These are phyloP conservation scores for Athrips mouffetella DNA, from an alignment of 2,888 invertebrate genomes.

Conservation along the genomic window DNA sequence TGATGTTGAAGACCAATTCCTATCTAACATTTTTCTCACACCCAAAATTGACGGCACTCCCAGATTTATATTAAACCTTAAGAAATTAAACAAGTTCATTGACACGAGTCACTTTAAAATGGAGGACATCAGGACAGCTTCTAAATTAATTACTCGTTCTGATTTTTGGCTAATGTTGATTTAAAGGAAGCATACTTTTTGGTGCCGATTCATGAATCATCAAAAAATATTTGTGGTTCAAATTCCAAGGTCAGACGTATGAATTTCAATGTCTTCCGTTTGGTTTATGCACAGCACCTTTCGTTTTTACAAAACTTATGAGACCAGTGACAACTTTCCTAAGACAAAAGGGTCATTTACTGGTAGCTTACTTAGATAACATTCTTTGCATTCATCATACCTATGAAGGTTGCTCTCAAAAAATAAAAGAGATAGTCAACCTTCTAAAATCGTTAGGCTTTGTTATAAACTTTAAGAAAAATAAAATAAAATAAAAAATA, in stretches of 20 bases:
- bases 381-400: constrained; percentile 9
- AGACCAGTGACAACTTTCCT: constrained; percentile 15
- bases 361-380: constrained; percentile 17
- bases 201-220: not conserved
- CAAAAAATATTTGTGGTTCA: constrained; percentile 5
- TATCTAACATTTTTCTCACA: constrained; percentile 10
- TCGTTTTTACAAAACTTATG: constrained; percentile 19
- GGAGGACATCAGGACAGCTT: constrained; percentile 16
- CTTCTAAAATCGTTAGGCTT: constrained; percentile 13
- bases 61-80: constrained; percentile 18
- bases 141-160: constrained; percentile 2
- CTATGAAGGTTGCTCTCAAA: not conserved
- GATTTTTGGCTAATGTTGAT: constrained; percentile 15
- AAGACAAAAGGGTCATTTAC: constrained; percentile 7
- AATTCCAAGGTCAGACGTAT: constrained; percentile 1
- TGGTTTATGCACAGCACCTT: constrained; percentile 15
- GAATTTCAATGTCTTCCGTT: constrained; percentile 19
- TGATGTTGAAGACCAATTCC: not conserved
- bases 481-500: too few relatives aligned
- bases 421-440: not conserved
- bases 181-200: constrained; percentile 17
- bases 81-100: constrained; percentile 16
- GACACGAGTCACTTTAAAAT: constrained; percentile 16
- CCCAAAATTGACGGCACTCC: constrained; percentile 10
- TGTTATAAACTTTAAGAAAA: constrained; percentile 16